Conservation (phyloP, 2,113 vertebrate genomes). For the Zosterops borbonicus region DNA sequence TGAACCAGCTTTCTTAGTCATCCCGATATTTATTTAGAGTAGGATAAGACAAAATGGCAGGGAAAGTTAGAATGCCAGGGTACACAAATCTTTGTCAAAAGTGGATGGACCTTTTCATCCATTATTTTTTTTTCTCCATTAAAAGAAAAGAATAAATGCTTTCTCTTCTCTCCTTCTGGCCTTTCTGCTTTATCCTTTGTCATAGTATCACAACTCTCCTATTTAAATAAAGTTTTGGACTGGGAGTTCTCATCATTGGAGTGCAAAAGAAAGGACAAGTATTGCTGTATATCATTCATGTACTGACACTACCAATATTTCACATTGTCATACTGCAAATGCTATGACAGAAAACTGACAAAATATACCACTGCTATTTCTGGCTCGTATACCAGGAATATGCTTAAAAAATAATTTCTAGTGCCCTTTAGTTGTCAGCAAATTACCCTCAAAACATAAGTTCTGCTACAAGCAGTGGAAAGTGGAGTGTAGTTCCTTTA, state of each 20-base stretch:
- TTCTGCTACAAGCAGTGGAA: not conserved
- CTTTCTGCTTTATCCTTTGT: not conserved
- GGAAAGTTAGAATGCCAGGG: not conserved
- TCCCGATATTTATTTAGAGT: not conserved
- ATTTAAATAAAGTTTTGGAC: not conserved
- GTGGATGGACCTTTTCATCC: not conserved
- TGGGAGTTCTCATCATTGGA: not conserved
- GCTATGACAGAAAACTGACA: not conserved
- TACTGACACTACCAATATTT: not conserved
- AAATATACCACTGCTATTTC: not conserved
- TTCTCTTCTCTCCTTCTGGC: not conserved
- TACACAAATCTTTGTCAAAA: not conserved
- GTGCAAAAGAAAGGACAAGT: not conserved
- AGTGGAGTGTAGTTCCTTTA: not conserved
- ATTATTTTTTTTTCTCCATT: not conserved
- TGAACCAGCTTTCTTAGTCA: not conserved
- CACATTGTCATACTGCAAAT: not conserved
- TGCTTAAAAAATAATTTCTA: not conserved
- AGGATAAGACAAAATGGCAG: not conserved
- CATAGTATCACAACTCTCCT: not conserved
- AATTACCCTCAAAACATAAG: not conserved
- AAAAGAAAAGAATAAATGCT: not conserved
- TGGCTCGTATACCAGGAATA: not conserved
- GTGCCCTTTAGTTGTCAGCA: not conserved
- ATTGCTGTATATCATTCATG: not conserved